A percentile compares a stretch with the other conserved stretches of the same genome.
These are phyloP conservation scores for Bilobella aurantiaca DNA, from an alignment of 1,140 invertebrate genomes.

Conservation along the genomic window DNA sequence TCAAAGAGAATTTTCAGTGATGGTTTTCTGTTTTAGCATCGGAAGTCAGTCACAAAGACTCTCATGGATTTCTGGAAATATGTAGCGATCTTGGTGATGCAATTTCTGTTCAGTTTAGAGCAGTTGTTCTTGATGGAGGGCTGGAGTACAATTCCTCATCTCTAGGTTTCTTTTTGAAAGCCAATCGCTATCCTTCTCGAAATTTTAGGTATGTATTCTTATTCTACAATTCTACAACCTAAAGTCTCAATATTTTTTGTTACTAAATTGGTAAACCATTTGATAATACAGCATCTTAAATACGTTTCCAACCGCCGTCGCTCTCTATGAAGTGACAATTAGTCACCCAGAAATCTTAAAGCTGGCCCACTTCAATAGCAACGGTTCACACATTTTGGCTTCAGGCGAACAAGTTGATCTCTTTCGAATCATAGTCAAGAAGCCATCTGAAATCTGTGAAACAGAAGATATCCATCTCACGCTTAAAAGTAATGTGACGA, in stretches of 20 bases:
- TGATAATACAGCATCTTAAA: slow-evolving; percentile 27
- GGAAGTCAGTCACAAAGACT: slow-evolving; percentile 39
- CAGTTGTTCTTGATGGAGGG: slow-evolving; percentile 42
- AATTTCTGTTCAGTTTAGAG: slow-evolving; percentile 35
- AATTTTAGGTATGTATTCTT: slow-evolving; percentile 29
- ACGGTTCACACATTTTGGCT: slow-evolving; percentile 25
- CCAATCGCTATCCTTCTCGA: slow-evolving; percentile 23
- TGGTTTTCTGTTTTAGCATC: slow-evolving; percentile 28
- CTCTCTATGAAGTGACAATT: slow-evolving; percentile 30
- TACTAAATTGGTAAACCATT: too few species aligned
- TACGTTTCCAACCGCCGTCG: slow-evolving; percentile 28
- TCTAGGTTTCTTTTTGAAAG: slow-evolving; percentile 37
- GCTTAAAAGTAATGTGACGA: slow-evolving; percentile 32
- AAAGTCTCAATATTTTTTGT: neutral
- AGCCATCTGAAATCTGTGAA: slow-evolving; percentile 27
- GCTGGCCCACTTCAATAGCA: slow-evolving; percentile 19
- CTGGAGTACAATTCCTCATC: slow-evolving; percentile 36
- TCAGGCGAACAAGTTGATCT: slow-evolving; percentile 28
- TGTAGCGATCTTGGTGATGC: slow-evolving; percentile 45
- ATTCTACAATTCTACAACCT: neutral
- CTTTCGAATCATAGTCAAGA: slow-evolving; percentile 23
- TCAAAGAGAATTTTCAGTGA: neutral
- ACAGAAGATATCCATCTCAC: slow-evolving; percentile 18
- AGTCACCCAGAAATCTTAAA: slow-evolving; percentile 31
- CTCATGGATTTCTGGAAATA: slow-evolving; percentile 45